Conservation (phyloP, 2,888 invertebrate species). For the Melitaea athalia region DNA sequence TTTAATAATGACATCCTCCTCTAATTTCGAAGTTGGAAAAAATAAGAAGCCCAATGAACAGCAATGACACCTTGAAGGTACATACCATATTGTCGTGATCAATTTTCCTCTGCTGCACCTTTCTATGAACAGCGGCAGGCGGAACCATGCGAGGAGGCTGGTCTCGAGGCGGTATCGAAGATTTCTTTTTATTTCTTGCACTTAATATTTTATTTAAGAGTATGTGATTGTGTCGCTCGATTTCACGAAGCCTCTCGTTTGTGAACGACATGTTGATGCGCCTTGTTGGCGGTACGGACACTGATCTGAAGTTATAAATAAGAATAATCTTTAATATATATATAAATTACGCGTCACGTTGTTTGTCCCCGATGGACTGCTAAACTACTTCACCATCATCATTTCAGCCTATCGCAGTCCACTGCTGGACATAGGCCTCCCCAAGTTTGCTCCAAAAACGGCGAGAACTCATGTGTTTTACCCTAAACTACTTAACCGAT, state of each 20-base stretch:
- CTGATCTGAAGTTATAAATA: constrained; percentile 55
- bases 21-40: too few relatives aligned
- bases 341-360: too few relatives aligned
- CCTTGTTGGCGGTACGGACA: constrained; percentile 57
- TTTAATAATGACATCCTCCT: too few relatives aligned
- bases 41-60: too few relatives aligned
- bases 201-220: constrained; percentile 81
- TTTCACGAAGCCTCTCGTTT: constrained; percentile 83
- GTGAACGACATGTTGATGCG: constrained; percentile 81
- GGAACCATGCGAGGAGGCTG: constrained; percentile 53
- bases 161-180: constrained; percentile 60
- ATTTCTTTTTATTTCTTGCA: constrained; percentile 64
- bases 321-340: too few relatives aligned
- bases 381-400: too few relatives aligned
- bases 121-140: constrained; percentile 77
- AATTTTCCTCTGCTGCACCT: constrained; percentile 80
- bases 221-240: constrained; percentile 83
- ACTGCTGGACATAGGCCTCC: too few relatives aligned
- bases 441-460: too few relatives aligned
- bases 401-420: too few relatives aligned
- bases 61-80: background rate
- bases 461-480: too few relatives aligned
- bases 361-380: too few relatives aligned
- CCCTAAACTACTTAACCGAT: too few relatives aligned
- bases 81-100: constrained; percentile 82